These are phyloP conservation scores for Conus canariensis DNA, from an alignment of 2,888 invertebrate species.

Conservation along the genomic window DNA sequence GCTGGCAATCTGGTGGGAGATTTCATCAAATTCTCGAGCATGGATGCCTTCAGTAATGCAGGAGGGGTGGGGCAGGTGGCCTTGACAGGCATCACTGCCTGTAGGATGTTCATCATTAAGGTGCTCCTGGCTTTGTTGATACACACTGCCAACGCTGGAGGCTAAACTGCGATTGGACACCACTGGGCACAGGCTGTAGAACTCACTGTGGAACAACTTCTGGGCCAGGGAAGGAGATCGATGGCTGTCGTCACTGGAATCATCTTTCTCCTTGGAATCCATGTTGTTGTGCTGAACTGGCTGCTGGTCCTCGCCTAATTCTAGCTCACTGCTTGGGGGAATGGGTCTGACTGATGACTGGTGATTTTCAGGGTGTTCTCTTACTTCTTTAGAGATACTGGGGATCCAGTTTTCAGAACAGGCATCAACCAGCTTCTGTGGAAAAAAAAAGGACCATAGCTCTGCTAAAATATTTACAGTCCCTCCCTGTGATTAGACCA, in stretches of 20 bases:
- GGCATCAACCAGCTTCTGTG: constrained; percentile 42
- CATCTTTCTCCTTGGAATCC: constrained; percentile 43
- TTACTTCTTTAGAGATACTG: constrained; percentile 50
- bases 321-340: not conserved
- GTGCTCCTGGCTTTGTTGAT: constrained; percentile 14
- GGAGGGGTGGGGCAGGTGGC: constrained; percentile 18
- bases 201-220: constrained; percentile 69
- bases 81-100: not conserved
- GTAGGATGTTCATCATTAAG: not conserved
- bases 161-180: constrained; percentile 65
- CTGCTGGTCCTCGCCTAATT: not conserved
- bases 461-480: no score
- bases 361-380: constrained; percentile 40
- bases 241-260: constrained; percentile 49
- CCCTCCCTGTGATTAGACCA: no score
- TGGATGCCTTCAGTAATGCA: constrained; percentile 25
- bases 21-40: constrained; percentile 66
- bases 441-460: constrained; percentile 26
- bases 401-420: constrained; percentile 51
- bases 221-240: constrained; percentile 56
- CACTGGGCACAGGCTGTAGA: constrained; percentile 72
- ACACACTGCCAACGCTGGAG: constrained; percentile 41
- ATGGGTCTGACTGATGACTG: no score
- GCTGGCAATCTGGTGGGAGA: constrained; percentile 69
- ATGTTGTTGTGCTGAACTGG: no score